Base-by-base conservation (phyloP, 2,888 invertebrate genomes). In the Adelognathus sp. region DNA sequence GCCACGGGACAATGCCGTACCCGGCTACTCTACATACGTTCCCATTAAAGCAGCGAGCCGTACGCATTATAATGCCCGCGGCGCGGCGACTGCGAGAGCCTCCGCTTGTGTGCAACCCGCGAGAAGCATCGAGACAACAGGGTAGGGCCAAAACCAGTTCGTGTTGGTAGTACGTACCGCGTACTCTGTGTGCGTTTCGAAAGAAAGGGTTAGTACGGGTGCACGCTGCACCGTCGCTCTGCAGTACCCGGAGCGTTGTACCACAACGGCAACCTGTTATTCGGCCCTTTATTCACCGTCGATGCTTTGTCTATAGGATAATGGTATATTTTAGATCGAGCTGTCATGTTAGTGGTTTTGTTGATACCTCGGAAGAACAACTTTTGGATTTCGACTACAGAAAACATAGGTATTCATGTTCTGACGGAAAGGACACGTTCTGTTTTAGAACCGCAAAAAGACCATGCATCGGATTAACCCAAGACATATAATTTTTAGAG, bases 21-120 rank as follows among this genome's bases (percentile, higher is more conserved):
- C 85, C 79, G 76, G 85, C 88, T 88, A 88, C 88, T 88, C 87
- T 88, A 88, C 88, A 88, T 88, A 88, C 87, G 86, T 86, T 83
- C 86, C 87, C 84, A 88, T 88, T 88, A 88, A 88, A 88, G 86
- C 88, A 88, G 87, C 85, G 84, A 86, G 84, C 86, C 83, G 78
- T 70, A 88, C 86, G 86, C 86, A 88, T 88, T 88, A 87, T 86
- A 87, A 86, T 88, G 84, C 86, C 76, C 70, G 79, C 52, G 78
- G 71, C 74, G 78, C 60, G 77, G 46, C 76, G 66, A 36, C 52
- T n/a, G 73, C 56, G 73, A 56, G 58, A 78, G 41, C 56, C 67
- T 67, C 56, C 75, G 67, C 75, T 60, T 71, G 72, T 79, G 72
- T 76, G 76, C 63, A 11, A 67, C 41, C 64, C 76, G 71, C 63